Percentiles rank a stretch among this genome's conserved stretches.
Evolutionary conservation across 2,888 invertebrate genomes (phyloP).

Genomic region (Netelia virgata): DNA sequence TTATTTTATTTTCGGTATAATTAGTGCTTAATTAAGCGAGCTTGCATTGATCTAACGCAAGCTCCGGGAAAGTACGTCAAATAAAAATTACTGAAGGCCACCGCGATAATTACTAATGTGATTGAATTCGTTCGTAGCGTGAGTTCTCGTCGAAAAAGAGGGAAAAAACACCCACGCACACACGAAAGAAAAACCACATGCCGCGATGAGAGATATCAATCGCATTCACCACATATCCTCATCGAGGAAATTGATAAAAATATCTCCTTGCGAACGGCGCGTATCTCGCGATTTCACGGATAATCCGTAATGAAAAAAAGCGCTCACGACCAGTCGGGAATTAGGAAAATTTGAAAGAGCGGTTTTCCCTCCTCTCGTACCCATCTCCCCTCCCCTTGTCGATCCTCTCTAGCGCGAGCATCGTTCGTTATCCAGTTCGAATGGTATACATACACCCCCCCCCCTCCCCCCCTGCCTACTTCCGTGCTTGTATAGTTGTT

Average conservation of each 20-base stretch:
- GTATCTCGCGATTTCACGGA: not conserved
- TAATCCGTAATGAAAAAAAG: not conserved
- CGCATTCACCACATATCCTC: not conserved
- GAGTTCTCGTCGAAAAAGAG: too few relatives aligned
- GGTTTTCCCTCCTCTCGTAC: not conserved
- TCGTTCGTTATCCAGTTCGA: conserved; percentile 1
- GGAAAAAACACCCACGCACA: too few relatives aligned
- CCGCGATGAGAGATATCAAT: not conserved
- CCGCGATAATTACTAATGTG: too few relatives aligned
- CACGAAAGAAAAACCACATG: too few relatives aligned
- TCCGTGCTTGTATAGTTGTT: conserved; percentile 21
- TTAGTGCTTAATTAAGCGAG: too few relatives aligned
- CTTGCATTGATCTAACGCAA: too few relatives aligned
- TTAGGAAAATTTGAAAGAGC: conserved; percentile 2
- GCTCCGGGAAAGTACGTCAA: too few relatives aligned
- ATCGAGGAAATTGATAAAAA: not conserved
- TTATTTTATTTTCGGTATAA: too few relatives aligned
- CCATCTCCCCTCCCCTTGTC: too few relatives aligned
- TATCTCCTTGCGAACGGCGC: not conserved
- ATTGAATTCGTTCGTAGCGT: too few relatives aligned
- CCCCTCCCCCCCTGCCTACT: too few relatives aligned
- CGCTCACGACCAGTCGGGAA: not conserved
- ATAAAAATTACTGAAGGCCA: too few relatives aligned
- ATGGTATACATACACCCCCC: not conserved
- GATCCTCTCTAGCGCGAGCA: not conserved